Base-by-base conservation (phyloP, 1,140 invertebrate species). In the Carposina sasakii region DNA sequence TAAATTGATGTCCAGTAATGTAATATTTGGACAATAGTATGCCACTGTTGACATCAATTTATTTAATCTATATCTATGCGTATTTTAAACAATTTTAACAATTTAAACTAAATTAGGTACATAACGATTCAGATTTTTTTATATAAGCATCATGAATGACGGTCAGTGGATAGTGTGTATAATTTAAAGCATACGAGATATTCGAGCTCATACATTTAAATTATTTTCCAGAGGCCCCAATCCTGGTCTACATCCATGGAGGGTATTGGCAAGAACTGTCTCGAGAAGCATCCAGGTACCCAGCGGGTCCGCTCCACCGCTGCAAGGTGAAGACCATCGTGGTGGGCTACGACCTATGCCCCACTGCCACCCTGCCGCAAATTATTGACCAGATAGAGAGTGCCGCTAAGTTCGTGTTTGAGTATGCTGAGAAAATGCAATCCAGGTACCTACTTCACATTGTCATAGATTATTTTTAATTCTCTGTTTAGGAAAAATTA, bases 221-320 rank as follows among this genome's bases (percentile, higher is more conserved):
- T n/a, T n/a, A n/a, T n/a, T 48, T 84, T 73, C 9, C 63, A 92
- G 91, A 90, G 67, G 86, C 90, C 9, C 90, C 92, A 0, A 90
- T 95, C 33, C 88, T 94, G 37, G 86, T 94, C 2, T 95, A 89
- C 62, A 86, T 96, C 15, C 94, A 95, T 70, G 94, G 94, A 2
- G 94, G 94, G 15, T 95, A 92, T 61, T 96, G 94, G 94, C 91
- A 93, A 68, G 85, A 88, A 55, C 64, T 92, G 5, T 90, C 88
- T 20, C 89, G 90, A 57, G 89, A 91, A 24, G 58, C 89, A 4
- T 88, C 90, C 0, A 85, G 88, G 19, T 93, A 91, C 49, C 82
- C 88, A 13, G 91, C 90, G 0, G 64, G 75, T 2, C 86, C 90
- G 0, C 73, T 94, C 0, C 82, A 91, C 44, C 71, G 85, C 23